Conservation (phyloP, 2,888 invertebrate species). For the Beris chalybata region DNA sequence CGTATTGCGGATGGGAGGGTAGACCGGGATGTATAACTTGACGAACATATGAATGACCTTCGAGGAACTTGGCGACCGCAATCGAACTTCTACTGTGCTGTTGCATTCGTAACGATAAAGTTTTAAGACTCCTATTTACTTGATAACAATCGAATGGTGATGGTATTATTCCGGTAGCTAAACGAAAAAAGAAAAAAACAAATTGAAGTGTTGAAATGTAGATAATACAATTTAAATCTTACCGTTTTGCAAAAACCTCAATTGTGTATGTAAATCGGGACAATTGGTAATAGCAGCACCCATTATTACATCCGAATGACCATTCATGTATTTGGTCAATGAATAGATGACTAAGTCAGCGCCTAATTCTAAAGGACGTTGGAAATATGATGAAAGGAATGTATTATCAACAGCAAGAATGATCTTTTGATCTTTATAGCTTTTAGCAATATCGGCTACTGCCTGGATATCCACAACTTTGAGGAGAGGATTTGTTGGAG, state of each 20-base stretch:
- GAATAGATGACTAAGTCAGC: slow-evolving; percentile 92
- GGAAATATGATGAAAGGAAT: slow-evolving; percentile 87
- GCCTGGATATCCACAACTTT: slow-evolving; percentile 86
- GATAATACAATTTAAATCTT: slow-evolving; percentile 41
- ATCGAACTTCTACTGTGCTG: slow-evolving; percentile 80
- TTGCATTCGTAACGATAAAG: slow-evolving; percentile 88
- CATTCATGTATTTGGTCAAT: slow-evolving; percentile 97
- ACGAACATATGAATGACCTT: slow-evolving; percentile 75
- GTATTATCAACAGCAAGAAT: slow-evolving; percentile 90
- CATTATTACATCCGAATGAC: slow-evolving; percentile 97
- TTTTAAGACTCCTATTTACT: slow-evolving; percentile 92
- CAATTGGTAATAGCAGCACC: slow-evolving; percentile 80
- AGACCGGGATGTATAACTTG: slow-evolving; percentile 86
- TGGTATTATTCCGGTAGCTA: slow-evolving; percentile 58
- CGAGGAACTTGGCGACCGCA: slow-evolving; percentile 78
- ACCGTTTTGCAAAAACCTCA: slow-evolving; percentile 90
- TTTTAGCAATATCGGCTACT: slow-evolving; percentile 65
- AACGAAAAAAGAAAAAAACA: background rate
- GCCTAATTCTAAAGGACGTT: slow-evolving; percentile 87
- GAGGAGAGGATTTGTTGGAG: slow-evolving; percentile 93
- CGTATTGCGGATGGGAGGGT: slow-evolving; percentile 83
- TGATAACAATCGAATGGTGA: slow-evolving; percentile 96
- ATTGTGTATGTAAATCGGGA: slow-evolving; percentile 68
- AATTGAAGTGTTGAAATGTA: background rate
- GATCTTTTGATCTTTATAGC: slow-evolving; percentile 54